Base-by-base conservation (phyloP, 2,113 vertebrate genomes). In the Myodes glareolus region DNA sequence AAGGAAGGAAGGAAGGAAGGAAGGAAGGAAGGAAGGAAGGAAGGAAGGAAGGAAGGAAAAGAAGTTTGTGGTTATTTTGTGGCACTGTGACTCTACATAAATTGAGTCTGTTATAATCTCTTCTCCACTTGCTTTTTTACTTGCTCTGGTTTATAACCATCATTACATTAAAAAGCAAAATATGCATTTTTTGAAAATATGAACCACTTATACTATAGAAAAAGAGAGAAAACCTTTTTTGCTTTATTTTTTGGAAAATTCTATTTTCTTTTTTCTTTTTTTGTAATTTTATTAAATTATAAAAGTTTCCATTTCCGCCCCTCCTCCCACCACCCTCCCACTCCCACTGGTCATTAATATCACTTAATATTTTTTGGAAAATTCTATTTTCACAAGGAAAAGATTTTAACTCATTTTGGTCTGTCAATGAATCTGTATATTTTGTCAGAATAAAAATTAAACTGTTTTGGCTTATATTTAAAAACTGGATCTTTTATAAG, bases 81-180 rank as follows among this genome's bases (percentile, higher is more conserved):
- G 33, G 93, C 81, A 17, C 7, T 77, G 27, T 82, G 21, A n/a
- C 58, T 11, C 85, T n/a, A 61, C 31, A 25, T 72, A 16, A 90
- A 77, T 19, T 75, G 39, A 23, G n/a, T 65, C 88, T 88, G 81
- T 45, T 68, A 81, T 85, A 52, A 86, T 33, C 29, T 67, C 31
- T 81, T 17, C 7, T 88, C 13, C 29, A 81, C 47, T 80, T 70
- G 3, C 7, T 75, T 65, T 45, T 12, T 93, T 81, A 91, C 70
- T 36, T 81, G 25, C 17, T 89, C 13, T 36, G n/a, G 21, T 88
- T 96, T 91, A 91, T 3, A 31, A 63, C 45, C 33, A 68, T 0
- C 10, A 47, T 75, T 17, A n/a, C 13, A 70, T 93, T 93, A 89
- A 55, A 73, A 91, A 91, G 84, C 11, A 84, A 91, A 95, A 33